Conservation (phyloP, 2,888 invertebrate species). For the Drosophila rubida region DNA sequence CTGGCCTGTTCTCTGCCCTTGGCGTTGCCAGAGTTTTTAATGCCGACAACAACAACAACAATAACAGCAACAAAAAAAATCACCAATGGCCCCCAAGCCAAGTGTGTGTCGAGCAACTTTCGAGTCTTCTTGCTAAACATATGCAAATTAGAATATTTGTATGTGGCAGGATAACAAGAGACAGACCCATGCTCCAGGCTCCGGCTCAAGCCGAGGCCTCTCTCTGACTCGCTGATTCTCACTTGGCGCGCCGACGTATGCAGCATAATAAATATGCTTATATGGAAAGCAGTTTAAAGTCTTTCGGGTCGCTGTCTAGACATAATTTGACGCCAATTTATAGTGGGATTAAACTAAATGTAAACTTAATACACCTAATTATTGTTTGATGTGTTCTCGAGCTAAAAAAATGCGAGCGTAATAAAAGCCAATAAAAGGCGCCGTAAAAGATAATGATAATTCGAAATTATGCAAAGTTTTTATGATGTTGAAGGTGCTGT, state of each 20-base stretch:
- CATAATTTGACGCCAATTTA: constrained; percentile 55
- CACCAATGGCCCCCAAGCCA: constrained; percentile 11
- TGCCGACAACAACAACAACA: constrained; percentile 19
- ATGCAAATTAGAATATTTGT: constrained; percentile 79
- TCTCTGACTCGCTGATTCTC: constrained; percentile 36
- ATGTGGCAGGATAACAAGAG: constrained; percentile 62
- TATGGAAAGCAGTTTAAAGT: not conserved
- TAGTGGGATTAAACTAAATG: constrained; percentile 38
- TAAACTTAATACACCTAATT: constrained; percentile 24
- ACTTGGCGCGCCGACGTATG: constrained; percentile 40
- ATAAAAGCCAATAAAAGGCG: not conserved
- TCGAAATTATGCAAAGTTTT: not conserved
- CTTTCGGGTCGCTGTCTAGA: constrained; percentile 52
- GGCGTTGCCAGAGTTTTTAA: constrained; percentile 31
- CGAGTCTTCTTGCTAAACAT: constrained; percentile 58
- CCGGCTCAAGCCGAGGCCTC: constrained; percentile 6
- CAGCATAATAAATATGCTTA: constrained; percentile 42
- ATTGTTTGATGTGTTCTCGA: not conserved
- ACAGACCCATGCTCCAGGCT: constrained; percentile 30
- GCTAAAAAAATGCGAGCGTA: not conserved
- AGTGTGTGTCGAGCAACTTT: constrained; percentile 33
- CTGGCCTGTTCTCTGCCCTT: constrained; percentile 15
- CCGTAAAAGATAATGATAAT: not conserved
- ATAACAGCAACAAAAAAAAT: constrained; percentile 45
- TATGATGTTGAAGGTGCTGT: not conserved